phyloP scores from a whole-genome alignment of 2,113 vertebrate genomes.

The Misgurnus anguillicaudatus region DNA sequence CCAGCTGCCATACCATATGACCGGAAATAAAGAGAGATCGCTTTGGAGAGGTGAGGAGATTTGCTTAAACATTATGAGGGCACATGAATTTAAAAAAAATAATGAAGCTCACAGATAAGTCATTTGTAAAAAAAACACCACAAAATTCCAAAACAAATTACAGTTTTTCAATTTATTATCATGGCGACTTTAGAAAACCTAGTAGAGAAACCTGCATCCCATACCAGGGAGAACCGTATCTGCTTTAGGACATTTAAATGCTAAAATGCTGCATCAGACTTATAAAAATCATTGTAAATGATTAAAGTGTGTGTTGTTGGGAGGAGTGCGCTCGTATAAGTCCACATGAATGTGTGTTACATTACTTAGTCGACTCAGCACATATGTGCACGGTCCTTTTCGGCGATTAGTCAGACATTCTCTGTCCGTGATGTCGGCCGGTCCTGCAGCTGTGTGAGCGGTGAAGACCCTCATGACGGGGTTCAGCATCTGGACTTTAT shows the following conservation, averaged over 20 bases:
- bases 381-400: slow-evolving; percentile 54
- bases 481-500: slow-evolving; percentile 56
- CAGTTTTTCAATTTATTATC: too few species aligned
- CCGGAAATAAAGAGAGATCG: too few species aligned
- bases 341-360: background rate
- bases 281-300: slow-evolving; percentile 10
- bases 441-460: slow-evolving; percentile 57
- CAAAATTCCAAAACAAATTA: too few species aligned
- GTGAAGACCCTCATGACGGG: slow-evolving; percentile 33
- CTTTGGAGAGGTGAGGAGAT: too few species aligned
- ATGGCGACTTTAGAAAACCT: too few species aligned
- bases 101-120: too few species aligned
- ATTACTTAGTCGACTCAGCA: slow-evolving; percentile 29
- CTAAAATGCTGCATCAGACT: background rate
- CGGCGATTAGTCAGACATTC: slow-evolving; percentile 60
- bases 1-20: too few species aligned
- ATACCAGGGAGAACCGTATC: background rate
- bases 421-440: slow-evolving; percentile 44
- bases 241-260: background rate
- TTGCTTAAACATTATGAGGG: too few species aligned
- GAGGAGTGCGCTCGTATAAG: background rate
- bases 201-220: too few species aligned
- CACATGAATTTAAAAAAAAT: too few species aligned
- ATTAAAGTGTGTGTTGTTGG: background rate
- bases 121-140: too few species aligned